Percentiles rank a stretch among this genome's conserved stretches.
Conservation (phyloP, 2,797 vertebrate genomes). For the Sphenodon punctatus region DNA sequence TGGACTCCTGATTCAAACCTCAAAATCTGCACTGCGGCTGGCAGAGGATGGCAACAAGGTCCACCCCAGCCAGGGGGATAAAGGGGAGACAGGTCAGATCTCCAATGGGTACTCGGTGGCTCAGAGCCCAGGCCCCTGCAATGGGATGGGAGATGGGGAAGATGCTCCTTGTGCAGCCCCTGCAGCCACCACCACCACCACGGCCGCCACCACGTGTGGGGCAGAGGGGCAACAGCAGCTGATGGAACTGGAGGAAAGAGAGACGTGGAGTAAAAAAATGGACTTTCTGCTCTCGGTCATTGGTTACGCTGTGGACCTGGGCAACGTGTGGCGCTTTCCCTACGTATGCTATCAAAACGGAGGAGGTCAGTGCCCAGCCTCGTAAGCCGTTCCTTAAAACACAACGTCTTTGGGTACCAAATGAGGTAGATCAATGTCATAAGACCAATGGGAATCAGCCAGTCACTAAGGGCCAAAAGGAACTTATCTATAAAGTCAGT, state of each 20-base stretch:
- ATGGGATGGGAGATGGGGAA: slow-evolving; percentile 61
- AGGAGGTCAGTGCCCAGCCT: slow-evolving; percentile 87
- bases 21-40: slow-evolving; percentile 70
- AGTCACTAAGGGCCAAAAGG: background rate
- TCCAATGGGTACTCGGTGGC: slow-evolving; percentile 89
- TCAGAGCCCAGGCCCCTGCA: slow-evolving; percentile 76
- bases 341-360: slow-evolving; percentile 99
- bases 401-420: background rate
- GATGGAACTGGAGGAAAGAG: slow-evolving; percentile 71
- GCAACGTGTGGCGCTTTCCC: slow-evolving; percentile 98
- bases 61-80: slow-evolving; percentile 57
- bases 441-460: background rate
- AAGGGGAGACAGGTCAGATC: slow-evolving; percentile 79
- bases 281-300: slow-evolving; percentile 98
- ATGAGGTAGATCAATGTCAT: background rate
- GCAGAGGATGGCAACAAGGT: slow-evolving; percentile 63
- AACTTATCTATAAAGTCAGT: background rate
- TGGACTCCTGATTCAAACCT: slow-evolving; percentile 72
- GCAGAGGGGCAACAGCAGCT: slow-evolving; percentile 65
- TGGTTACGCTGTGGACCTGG: slow-evolving; percentile 96
- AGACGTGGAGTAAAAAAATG: slow-evolving; percentile 98
- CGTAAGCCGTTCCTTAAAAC: background rate
- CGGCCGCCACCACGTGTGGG: slow-evolving; percentile 79
- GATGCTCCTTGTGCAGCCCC: slow-evolving; percentile 59
- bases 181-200: slow-evolving; percentile 84